Percentiles rank a stretch among this genome's conserved stretches.
Conservation (phyloP, 2,888 invertebrate genomes). For the Lucinisca nassula region DNA sequence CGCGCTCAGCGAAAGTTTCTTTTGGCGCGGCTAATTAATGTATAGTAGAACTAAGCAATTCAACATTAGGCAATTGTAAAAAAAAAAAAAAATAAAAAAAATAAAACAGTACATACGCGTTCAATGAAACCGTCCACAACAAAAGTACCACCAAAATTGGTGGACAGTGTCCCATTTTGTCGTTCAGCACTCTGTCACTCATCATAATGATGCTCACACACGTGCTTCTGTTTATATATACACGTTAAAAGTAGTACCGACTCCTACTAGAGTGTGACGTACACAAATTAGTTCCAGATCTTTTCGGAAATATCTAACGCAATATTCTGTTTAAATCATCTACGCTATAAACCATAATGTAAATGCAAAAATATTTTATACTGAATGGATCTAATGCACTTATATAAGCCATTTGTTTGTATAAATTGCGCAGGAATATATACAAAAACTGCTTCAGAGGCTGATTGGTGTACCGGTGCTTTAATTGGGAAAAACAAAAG, state of each 20-base stretch:
- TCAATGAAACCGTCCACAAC: background rate
- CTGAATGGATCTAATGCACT: too few relatives aligned
- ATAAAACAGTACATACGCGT: background rate
- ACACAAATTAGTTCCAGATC: background rate
- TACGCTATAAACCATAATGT: too few relatives aligned
- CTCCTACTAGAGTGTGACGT: background rate
- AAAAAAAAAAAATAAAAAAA: background rate
- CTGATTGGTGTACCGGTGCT: background rate
- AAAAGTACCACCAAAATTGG: background rate
- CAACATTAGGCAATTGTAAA: too few relatives aligned
- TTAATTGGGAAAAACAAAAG: background rate
- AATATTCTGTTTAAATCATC: too few relatives aligned
- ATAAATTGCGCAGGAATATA: too few relatives aligned
- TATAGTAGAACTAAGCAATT: too few relatives aligned
- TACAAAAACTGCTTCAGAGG: background rate
- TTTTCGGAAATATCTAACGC: too few relatives aligned
- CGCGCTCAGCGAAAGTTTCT: too few relatives aligned
- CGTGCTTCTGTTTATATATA: slow-evolving; percentile 6
- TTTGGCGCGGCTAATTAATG: too few relatives aligned
- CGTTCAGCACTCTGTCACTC: background rate
- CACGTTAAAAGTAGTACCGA: background rate
- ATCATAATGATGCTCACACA: background rate
- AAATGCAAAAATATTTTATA: too few relatives aligned
- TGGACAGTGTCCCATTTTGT: background rate
- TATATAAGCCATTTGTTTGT: too few relatives aligned